Evolutionary conservation across 2,888 invertebrate genomes (phyloP).

Genomic region (Torymus auratus): DNA sequence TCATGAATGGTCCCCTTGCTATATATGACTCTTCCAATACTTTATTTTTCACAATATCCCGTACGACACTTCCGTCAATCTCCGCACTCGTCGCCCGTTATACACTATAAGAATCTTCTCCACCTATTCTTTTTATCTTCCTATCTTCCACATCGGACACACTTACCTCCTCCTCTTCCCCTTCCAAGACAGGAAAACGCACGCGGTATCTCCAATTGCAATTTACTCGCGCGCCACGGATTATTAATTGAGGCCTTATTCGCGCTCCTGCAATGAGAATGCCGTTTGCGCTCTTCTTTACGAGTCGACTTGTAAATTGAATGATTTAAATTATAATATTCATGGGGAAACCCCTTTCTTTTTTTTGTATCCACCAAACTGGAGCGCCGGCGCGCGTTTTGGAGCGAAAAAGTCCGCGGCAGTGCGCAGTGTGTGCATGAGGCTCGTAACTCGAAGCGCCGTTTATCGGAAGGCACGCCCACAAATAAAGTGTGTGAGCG

Average conservation of each 20-base stretch:
- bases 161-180: background rate
- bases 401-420: background rate
- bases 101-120: too few relatives aligned
- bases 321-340: constrained; percentile 51
- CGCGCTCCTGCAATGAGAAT: constrained; percentile 19
- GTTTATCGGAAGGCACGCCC: background rate
- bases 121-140: background rate
- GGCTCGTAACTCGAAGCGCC: background rate
- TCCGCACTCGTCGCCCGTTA: too few relatives aligned
- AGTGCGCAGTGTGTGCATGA: too few relatives aligned
- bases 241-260: constrained; percentile 48
- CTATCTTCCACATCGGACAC: background rate
- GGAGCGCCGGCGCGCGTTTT: background rate
- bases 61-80: too few relatives aligned
- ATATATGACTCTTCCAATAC: too few relatives aligned
- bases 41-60: too few relatives aligned
- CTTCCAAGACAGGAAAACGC: too few relatives aligned
- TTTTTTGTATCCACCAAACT: constrained; percentile 25
- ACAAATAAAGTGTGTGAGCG: background rate
- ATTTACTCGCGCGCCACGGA: constrained; percentile 27
- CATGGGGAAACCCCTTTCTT: background rate
- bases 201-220: constrained; percentile 32
- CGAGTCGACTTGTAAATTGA: constrained; percentile 36
- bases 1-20: too few relatives aligned
- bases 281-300: constrained; percentile 38